Conservation (phyloP, 2,888 invertebrate species). For the Heliothis peltigera region DNA sequence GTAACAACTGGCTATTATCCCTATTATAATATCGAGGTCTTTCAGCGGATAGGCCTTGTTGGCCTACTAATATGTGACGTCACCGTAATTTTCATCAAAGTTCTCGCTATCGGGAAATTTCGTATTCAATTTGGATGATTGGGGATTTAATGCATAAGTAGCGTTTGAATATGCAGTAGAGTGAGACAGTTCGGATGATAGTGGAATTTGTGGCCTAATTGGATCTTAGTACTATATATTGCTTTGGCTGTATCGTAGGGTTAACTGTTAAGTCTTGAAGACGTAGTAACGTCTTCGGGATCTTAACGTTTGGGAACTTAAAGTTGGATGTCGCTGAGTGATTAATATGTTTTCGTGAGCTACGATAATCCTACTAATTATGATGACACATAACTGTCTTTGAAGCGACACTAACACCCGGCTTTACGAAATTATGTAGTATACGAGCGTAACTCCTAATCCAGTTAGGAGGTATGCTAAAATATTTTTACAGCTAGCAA, state of each 20-base stretch:
- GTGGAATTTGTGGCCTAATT: neutral
- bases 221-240: neutral
- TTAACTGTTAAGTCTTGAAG: too few relatives aligned
- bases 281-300: neutral
- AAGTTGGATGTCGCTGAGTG: too few relatives aligned
- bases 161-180: constrained; percentile 46
- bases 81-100: constrained; percentile 41
- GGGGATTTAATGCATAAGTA: constrained; percentile 35
- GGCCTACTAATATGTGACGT: constrained; percentile 38
- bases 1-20: constrained; percentile 38
- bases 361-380: neutral
- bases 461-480: too few relatives aligned
- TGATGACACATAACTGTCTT: neutral
- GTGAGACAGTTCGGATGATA: constrained; percentile 6
- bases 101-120: constrained; percentile 35
- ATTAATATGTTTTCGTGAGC: neutral
- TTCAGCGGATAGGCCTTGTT: constrained; percentile 9
- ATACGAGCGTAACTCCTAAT: too few relatives aligned
- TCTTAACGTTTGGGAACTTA: too few relatives aligned
- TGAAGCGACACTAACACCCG: neutral
- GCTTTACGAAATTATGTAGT: too few relatives aligned
- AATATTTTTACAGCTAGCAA: too few relatives aligned
- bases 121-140: constrained; percentile 46
- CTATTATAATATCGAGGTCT: constrained; percentile 28
- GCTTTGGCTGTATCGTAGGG: neutral